Evolutionary conservation across 2,888 invertebrate genomes (phyloP), one percentile per base, ranked within the genome.

Genomic region (Acleris laterana): DNA sequence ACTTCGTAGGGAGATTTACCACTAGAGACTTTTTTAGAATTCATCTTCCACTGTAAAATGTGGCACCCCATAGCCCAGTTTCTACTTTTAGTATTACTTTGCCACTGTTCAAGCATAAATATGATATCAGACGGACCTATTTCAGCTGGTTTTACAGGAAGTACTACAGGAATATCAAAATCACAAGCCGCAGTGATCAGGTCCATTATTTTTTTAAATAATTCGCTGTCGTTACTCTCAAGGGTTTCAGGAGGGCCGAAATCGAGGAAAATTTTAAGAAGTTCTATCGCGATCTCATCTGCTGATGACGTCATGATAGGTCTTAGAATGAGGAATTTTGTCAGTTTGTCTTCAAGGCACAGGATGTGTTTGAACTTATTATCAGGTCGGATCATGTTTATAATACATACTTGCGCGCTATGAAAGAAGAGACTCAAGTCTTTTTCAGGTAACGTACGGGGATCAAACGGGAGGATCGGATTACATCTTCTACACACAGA

Each of bases 51-150:
- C 48, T 66, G 66, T 19, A 57, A 25, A 28, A 57, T 38, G 13
- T 66, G 52, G 51, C 66, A 66, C 22, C 66, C 66, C 51, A 66
- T 42, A 2, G 66, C 66, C 66, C 66, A 66, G 48, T 66, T 62
- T 9, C n/a, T 52, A 38, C 61, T 56, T 16, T 51, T 46, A 0
- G 32, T 48, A 17, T 57, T 16, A 19, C 1, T 13, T 46, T 62
- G 50, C 66, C 66, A 66, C 51, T 48, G 16, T 20, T 38, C 7
- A 5, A 66, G 51, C 56, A 46, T 51, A 9, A 6, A 7, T 46
- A n/a, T 56, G 4, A 62, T 38, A 19, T 56, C 20, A 17, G 11
- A 13, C n/a, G 65, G 28, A n/a, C 22, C 28, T 28, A 64, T 38
- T 20, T 42, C 49, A 53, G 64, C 53, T 46, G 28, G 19, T 48